These are phyloP conservation scores for Tupaia tana DNA, from an alignment of 2,113 vertebrate genomes.

Conservation along the genomic window DNA sequence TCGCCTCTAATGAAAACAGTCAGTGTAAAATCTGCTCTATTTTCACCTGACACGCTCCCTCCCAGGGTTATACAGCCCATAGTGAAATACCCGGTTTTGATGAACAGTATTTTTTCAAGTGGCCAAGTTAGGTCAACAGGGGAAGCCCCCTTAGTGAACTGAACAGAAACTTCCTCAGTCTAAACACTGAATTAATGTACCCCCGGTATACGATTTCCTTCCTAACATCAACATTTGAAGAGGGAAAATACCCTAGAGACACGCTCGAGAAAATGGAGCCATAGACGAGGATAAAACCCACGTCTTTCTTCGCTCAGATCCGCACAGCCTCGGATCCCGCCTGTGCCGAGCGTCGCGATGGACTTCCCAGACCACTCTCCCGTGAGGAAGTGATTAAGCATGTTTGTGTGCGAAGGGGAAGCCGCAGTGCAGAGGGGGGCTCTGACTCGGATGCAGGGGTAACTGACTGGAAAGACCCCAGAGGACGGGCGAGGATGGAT, in stretches of 20 bases:
- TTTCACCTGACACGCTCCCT: constrained; percentile 49
- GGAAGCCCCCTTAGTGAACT: constrained; percentile 47
- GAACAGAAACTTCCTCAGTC: constrained; percentile 59
- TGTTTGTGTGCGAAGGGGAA: constrained; percentile 62
- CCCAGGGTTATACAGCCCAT: background rate
- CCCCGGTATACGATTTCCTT: constrained; percentile 69
- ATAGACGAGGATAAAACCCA: constrained; percentile 58
- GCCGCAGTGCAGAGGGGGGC: background rate
- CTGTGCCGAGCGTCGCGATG: constrained; percentile 43
- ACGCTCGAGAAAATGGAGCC: constrained; percentile 61
- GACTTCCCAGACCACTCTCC: constrained; percentile 67
- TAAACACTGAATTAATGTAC: constrained; percentile 72
- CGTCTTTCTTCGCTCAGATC: constrained; percentile 44
- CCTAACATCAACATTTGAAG: constrained; percentile 67
- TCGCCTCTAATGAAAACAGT: constrained; percentile 29
- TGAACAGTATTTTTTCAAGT: constrained; percentile 61
- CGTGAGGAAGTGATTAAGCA: constrained; percentile 70
- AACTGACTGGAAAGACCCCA: constrained; percentile 54
- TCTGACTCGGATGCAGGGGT: constrained; percentile 30
- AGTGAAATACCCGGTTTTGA: constrained; percentile 44
- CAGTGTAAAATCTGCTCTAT: constrained; percentile 40
- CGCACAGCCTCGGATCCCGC: background rate
- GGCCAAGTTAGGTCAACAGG: constrained; percentile 52
- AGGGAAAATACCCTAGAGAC: constrained; percentile 57
- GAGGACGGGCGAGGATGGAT: constrained; percentile 51